Conservation (phyloP, 2,888 invertebrate species). For the Sialis lutaria region DNA sequence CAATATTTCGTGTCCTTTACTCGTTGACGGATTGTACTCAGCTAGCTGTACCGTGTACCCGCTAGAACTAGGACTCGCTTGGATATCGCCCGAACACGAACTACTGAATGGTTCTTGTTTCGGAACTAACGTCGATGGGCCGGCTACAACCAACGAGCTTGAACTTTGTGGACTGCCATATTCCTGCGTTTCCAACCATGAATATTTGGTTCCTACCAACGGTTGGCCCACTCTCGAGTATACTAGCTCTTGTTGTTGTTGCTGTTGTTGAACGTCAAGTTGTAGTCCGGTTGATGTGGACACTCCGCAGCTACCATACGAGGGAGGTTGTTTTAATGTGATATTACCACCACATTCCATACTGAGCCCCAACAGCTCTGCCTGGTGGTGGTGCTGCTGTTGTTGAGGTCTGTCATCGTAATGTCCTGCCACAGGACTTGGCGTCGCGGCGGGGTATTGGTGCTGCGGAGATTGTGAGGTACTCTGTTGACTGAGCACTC, state of each 20-base stretch:
- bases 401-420: constrained; percentile 43
- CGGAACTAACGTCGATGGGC: constrained; percentile 42
- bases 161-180: constrained; percentile 30
- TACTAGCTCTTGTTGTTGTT: constrained; percentile 33
- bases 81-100: constrained; percentile 22
- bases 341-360: constrained; percentile 37
- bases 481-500: constrained; percentile 37
- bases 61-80: constrained; percentile 23
- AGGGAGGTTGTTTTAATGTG: constrained; percentile 43
- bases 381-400: constrained; percentile 19
- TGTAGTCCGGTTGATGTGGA: constrained; percentile 22
- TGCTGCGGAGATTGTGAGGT: constrained; percentile 37
- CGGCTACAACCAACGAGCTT: constrained; percentile 32
- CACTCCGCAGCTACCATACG: constrained; percentile 33
- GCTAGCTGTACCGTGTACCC: constrained; percentile 58
- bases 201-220: constrained; percentile 40
- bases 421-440: constrained; percentile 26
- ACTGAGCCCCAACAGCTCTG: constrained; percentile 38
- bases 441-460: constrained; percentile 27
- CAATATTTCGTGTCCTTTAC: constrained; percentile 89
- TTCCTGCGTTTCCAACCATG: constrained; percentile 42
- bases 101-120: constrained; percentile 46
- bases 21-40: constrained; percentile 87
- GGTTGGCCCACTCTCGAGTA: constrained; percentile 33
- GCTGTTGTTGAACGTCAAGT: constrained; percentile 28